Conservation (phyloP, 2,797 vertebrate genomes). For the Pristis pectinata region DNA sequence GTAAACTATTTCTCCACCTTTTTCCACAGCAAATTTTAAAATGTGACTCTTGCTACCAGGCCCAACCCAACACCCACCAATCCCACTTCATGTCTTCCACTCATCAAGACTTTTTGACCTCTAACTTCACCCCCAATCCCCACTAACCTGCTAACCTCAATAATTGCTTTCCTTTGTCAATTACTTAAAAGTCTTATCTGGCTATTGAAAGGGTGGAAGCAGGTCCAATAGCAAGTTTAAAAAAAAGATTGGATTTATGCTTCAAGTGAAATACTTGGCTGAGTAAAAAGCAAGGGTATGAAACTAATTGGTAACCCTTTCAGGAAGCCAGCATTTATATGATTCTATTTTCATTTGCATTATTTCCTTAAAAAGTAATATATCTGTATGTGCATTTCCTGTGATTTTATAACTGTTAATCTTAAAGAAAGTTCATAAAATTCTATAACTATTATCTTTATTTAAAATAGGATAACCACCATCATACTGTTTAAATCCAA, state of each 20-base stretch:
- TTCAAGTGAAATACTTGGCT: not conserved
- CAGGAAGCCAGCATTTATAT: not conserved
- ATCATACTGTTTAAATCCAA: too few relatives aligned
- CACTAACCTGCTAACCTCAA: not conserved
- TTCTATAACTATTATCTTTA: not conserved
- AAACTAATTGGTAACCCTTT: not conserved
- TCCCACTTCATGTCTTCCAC: not conserved
- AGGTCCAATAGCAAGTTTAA: not conserved
- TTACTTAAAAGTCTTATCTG: not conserved
- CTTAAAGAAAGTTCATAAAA: not conserved
- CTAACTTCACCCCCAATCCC: not conserved
- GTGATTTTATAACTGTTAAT: not conserved
- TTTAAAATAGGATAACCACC: too few relatives aligned
- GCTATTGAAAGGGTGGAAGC: not conserved
- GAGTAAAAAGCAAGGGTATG: not conserved
- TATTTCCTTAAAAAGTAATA: too few relatives aligned
- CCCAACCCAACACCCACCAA: not conserved
- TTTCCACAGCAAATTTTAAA: not conserved
- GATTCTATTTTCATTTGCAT: not conserved
- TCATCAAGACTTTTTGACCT: not conserved
- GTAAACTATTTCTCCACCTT: not conserved
- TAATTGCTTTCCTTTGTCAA: not conserved
- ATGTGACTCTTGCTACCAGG: not conserved
- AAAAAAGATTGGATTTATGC: not conserved
- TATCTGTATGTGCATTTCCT: not conserved